These are phyloP conservation scores for Willisornis vidua DNA, from an alignment of 2,113 vertebrate species.

Conservation along the genomic window DNA sequence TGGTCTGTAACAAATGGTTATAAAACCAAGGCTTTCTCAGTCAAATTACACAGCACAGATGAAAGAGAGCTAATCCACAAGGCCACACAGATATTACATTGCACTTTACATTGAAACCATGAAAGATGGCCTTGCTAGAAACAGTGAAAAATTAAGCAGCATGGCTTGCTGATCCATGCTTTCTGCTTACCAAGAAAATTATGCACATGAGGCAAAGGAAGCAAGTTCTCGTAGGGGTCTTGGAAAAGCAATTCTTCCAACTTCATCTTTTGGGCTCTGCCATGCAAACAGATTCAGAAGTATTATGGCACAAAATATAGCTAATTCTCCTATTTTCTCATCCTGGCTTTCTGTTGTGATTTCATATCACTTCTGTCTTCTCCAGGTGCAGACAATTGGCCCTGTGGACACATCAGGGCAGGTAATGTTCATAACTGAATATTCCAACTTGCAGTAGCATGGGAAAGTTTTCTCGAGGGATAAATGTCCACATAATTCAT, in stretches of 20 bases:
- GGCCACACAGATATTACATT: not conserved
- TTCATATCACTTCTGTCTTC: not conserved
- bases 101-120: not conserved
- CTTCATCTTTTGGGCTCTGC: not conserved
- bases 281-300: not conserved
- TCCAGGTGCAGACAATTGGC: not conserved
- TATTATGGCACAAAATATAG: not conserved
- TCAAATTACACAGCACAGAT: slow-evolving; percentile 3
- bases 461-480: not conserved
- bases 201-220: not conserved
- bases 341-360: not conserved
- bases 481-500: not conserved
- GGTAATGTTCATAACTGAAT: not conserved
- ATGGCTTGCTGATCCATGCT: not conserved
- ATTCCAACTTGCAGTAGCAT: not conserved
- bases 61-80: not conserved
- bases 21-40: not conserved
- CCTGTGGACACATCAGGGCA: not conserved
- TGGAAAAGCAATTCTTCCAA: not conserved
- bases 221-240: not conserved
- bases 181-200: not conserved
- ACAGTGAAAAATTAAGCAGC: not conserved
- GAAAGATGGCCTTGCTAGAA: not conserved
- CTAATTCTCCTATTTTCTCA: not conserved
- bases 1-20: not conserved